phyloP scores from a whole-genome alignment of 2,797 vertebrate species.

The Macropus fuliginosus region DNA sequence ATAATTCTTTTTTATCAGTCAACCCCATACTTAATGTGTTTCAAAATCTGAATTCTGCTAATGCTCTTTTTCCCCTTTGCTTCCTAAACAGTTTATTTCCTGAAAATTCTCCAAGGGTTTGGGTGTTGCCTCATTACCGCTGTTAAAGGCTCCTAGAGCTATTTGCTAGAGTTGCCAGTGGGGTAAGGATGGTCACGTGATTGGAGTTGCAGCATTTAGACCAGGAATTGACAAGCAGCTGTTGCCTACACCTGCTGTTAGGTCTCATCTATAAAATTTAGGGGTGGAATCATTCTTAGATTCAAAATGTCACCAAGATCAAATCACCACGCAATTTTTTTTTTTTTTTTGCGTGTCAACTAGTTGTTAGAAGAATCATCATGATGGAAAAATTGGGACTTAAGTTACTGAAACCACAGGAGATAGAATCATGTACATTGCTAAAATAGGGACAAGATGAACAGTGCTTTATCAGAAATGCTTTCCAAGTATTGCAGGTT shows the following conservation, averaged over 20 bases:
- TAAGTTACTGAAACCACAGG: not conserved
- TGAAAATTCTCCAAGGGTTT: not conserved
- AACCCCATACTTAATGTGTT: not conserved
- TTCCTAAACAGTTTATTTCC: not conserved
- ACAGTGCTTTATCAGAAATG: not conserved
- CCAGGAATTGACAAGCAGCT: not conserved
- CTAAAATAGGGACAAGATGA: not conserved
- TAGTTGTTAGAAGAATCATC: not conserved
- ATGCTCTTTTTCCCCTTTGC: not conserved
- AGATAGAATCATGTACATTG: not conserved
- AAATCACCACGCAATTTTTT: not conserved
- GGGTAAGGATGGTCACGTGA: not conserved
- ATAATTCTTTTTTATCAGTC: not conserved
- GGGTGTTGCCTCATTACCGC: not conserved
- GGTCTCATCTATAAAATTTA: not conserved
- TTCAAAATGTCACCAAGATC: not conserved
- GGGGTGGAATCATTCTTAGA: not conserved
- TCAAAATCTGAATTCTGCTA: not conserved
- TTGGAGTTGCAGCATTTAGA: not conserved
- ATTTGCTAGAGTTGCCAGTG: not conserved
- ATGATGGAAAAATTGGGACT: not conserved
- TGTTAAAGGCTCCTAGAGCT: not conserved
- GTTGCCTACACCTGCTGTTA: not conserved
- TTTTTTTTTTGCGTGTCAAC: not conserved
- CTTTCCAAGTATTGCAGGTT: not conserved